These are phyloP conservation scores for Azemiops feae DNA, from an alignment of 2,113 vertebrate genomes.

Conservation along the genomic window DNA sequence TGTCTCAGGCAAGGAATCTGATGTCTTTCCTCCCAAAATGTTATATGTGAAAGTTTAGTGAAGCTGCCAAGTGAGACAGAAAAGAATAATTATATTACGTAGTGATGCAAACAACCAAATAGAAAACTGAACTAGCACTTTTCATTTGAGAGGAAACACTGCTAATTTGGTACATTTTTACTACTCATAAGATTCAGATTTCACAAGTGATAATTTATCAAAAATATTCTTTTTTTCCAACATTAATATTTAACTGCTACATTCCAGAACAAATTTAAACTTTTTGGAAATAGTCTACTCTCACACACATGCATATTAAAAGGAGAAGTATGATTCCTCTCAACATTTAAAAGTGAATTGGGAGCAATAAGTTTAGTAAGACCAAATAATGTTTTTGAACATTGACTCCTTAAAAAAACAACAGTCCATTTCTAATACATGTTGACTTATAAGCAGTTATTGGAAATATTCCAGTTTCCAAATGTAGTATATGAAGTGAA, in stretches of 20 bases:
- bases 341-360: neutral
- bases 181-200: slow-evolving; percentile 9
- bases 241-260: neutral
- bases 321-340: neutral
- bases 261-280: neutral
- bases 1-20: slow-evolving; percentile 24
- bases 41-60: slow-evolving; percentile 38
- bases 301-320: neutral
- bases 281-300: neutral
- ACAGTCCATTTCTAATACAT: neutral
- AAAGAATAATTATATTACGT: neutral
- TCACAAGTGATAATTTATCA: slow-evolving; percentile 13
- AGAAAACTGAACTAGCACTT: neutral
- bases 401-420: neutral
- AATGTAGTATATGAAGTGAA: neutral
- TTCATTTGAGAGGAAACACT: slow-evolving; percentile 12
- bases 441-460: neutral
- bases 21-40: neutral
- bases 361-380: neutral
- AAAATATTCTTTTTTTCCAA: neutral
- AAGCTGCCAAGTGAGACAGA: neutral
- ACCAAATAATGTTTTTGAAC: neutral
- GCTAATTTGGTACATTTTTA: slow-evolving; percentile 27
- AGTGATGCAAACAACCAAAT: neutral
- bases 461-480: neutral